Evolutionary conservation across 2,113 vertebrate genomes (phyloP).

Genomic region (Alligator mississippiensis): DNA sequence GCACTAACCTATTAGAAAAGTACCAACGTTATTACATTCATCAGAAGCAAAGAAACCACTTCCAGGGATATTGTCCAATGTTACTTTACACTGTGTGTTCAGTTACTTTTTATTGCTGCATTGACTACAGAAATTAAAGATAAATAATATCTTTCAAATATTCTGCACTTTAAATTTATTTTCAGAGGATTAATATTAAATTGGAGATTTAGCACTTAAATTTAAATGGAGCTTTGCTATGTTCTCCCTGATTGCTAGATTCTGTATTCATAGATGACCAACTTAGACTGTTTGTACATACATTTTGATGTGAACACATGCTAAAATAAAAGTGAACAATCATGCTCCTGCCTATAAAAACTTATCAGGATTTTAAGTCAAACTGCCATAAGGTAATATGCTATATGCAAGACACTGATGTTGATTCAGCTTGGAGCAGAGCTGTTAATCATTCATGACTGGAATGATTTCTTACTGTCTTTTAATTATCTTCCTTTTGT

Average conservation of each 20-base stretch:
- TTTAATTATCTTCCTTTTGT: background rate
- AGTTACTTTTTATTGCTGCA: background rate
- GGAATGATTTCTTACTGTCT: background rate
- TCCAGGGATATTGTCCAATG: background rate
- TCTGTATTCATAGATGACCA: background rate
- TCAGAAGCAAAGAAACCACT: background rate
- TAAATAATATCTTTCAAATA: background rate
- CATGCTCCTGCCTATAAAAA: background rate
- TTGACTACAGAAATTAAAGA: background rate
- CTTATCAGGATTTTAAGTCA: background rate
- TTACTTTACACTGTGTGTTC: background rate
- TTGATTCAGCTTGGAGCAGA: background rate
- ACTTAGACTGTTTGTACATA: background rate
- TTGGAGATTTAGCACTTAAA: background rate
- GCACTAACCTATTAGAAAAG: background rate
- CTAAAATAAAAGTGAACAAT: background rate
- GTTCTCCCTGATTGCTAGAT: background rate
- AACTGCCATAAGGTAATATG: background rate
- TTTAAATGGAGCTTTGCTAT: background rate
- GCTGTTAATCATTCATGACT: background rate
- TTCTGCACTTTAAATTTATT: rapidly evolving
- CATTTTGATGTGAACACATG: background rate
- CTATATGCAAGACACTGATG: background rate
- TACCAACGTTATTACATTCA: background rate
- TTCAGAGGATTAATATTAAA: background rate